A percentile compares a stretch with the other conserved stretches of the same genome.
Conservation (phyloP, 2,113 vertebrate species). For the Vicugna pacos region DNA sequence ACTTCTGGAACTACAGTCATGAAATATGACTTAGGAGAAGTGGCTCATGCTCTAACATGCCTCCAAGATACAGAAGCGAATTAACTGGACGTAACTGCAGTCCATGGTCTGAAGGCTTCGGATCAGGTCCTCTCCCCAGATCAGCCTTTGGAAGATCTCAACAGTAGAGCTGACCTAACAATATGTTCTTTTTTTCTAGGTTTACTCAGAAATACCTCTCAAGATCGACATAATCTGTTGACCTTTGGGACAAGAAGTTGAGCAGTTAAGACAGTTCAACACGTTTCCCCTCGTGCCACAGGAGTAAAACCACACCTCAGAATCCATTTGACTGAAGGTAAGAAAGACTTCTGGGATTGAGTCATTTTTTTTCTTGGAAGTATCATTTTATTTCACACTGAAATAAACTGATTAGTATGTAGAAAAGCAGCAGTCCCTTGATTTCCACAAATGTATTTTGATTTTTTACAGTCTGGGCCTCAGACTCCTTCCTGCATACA, state of each 20-base stretch:
- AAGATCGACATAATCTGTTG: not conserved
- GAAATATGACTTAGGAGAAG: conserved; percentile 81
- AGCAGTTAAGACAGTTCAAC: conserved; percentile 27
- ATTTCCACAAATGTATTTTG: conserved; percentile 81
- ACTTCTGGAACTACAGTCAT: conserved; percentile 74
- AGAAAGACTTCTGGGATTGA: conserved; percentile 51
- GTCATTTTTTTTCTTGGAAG: not conserved
- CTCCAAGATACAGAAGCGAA: conserved; percentile 78
- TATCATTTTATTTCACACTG: conserved; percentile 75
- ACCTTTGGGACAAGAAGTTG: conserved; percentile 70
- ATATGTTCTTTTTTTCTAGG: conserved; percentile 15
- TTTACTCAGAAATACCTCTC: conserved; percentile 50
- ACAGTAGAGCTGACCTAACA: fast-evolving
- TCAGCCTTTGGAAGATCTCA: conserved; percentile 45
- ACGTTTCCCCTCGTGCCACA: conserved; percentile 50
- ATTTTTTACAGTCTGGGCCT: conserved; percentile 81
- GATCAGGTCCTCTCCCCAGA: not conserved
- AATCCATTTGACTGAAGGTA: conserved; percentile 31
- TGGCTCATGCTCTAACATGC: conserved; percentile 25
- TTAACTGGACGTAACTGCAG: conserved; percentile 67
- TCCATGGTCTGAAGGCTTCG: conserved; percentile 50
- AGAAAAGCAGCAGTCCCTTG: conserved; percentile 78
- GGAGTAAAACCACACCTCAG: conserved; percentile 42
- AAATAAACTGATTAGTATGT: conserved; percentile 81
- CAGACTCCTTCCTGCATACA: conserved; percentile 76